Base-by-base conservation (phyloP, 2,113 vertebrate species). In the Rhinogobius similis region DNA sequence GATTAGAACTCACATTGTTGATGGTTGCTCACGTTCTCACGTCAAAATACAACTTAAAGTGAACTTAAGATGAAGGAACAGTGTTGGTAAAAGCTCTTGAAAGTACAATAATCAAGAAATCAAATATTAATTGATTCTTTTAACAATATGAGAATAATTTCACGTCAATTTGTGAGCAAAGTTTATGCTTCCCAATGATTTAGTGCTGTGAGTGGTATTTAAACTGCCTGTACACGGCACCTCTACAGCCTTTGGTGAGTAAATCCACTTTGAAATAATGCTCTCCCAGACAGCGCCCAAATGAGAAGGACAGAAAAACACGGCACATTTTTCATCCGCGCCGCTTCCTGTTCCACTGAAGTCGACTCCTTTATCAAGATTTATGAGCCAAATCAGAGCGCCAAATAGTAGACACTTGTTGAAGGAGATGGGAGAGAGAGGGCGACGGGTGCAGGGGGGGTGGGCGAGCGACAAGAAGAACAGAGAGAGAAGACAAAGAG, bases 381-480 rank as follows among this genome's bases (percentile, higher is more conserved):
- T 89, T 91, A 91, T 89, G 90, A 83, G 86, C 82, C 61, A 82
- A 85, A 84, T 90, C 84, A 87, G 86, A 84, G 86, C 85, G 82
- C 86, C 88, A 91, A 90, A 91, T 89, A 91, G 84, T 87, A 89
- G 87, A 90, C 87, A 90, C 87, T 88, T 89, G 84, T 78, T 82
- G 77, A 79, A 81, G 77, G 62, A 46, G 16, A 46, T 0, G 18
- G 18, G 44, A 46, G 44, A 20, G 44, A 46, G 18, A 20, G 12
- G 44, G 44, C 20, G 44, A 46, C 12, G 64, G 16, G 67, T 61
- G n/a, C n/a, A n/a, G 46, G 71, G 26, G 44, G 12, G 50, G 75
- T 59, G 20, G 46, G 72, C 55, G 2, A 67, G 67, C 62, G 76
- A 80, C 38, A 74, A 62, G 29, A 67, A 26, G 6, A 48, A 71